Evolutionary conservation across 2,113 vertebrate species (phyloP).

Genomic region (Anolis sagrei): DNA sequence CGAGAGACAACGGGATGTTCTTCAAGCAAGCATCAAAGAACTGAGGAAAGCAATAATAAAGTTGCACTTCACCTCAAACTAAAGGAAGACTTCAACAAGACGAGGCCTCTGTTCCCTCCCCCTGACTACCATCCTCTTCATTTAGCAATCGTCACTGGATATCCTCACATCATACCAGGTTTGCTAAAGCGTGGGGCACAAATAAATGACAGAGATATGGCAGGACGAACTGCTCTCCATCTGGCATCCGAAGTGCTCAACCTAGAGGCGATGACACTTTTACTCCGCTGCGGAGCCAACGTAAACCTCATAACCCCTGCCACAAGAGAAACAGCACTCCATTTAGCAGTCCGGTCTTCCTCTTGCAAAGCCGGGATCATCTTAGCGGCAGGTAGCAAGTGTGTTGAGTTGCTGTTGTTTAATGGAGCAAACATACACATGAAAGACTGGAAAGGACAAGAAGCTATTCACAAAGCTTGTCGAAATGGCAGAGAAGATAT

Average conservation of each 20-base stretch:
- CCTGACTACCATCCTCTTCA: conserved; percentile 68
- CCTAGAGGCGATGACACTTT: conserved; percentile 56
- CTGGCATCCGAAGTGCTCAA: conserved; percentile 72
- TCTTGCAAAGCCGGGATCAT: conserved; percentile 54
- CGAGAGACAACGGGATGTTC: not conserved
- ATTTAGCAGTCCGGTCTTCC: conserved; percentile 65
- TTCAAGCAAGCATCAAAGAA: conserved; percentile 33
- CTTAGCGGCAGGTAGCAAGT: conserved; percentile 36
- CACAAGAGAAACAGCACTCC: conserved; percentile 74
- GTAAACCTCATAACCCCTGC: conserved; percentile 60
- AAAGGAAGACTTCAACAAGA: conserved; percentile 62
- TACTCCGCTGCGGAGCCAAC: conserved; percentile 72
- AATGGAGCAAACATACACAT: conserved; percentile 59
- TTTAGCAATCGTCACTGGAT: conserved; percentile 63
- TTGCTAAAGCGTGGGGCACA: conserved; percentile 69
- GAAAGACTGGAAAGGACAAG: conserved; percentile 66
- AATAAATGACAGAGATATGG: conserved; percentile 61
- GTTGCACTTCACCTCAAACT: conserved; percentile 70
- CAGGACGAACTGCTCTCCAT: conserved; percentile 78
- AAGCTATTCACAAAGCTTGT: conserved; percentile 76
- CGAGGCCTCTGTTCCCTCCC: conserved; percentile 45
- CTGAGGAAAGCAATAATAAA: conserved; percentile 42
- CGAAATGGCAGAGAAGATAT: conserved; percentile 63
- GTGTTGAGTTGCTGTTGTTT: conserved; percentile 69
- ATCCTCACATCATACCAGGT: conserved; percentile 62